Base-by-base conservation (phyloP, 2,113 vertebrate species). In the Cynopterus brachyotis region DNA sequence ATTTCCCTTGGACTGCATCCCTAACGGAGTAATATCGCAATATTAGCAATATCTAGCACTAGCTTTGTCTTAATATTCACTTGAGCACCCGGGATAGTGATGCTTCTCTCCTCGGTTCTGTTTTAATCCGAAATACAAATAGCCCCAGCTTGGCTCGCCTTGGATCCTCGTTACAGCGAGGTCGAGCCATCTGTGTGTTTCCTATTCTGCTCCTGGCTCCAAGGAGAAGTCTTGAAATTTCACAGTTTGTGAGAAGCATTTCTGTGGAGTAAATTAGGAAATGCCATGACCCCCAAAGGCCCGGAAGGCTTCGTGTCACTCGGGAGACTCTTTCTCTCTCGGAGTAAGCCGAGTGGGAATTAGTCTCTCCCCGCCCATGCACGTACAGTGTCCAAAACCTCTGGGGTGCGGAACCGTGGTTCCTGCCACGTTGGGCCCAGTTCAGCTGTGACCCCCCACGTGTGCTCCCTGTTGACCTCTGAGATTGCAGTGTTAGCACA, bases 151-250 rank as follows among this genome's bases (percentile, higher is more conserved):
- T 98, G 98, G 42, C 91, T 98, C 96, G 93, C 82, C 81, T 98
- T 96, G 3, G 96, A 96, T 96, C 94, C 93, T 79, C 96, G 95
- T 97, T 97, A 95, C 89, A 47, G 26, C 86, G 79, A 91, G 60
- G 86, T 97, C 98, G 91, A 97, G 81, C 91, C 97, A 97, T 97
- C 97, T 98, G 97, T 97, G 95, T 92, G 84, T 95, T 90, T 89
- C 76, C 97, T 96, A 97, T 94, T 98, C 98, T 85, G 90, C 95
- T 97, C 97, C 96, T 92, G 97, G 96, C 59, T 96, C 76, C 89
- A 97, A 96, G 96, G 96, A 92, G 92, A 97, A 98, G 95, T 98
- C 96, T 73, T 97, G 96, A 98, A 98, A 98, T 98, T 97, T 97
- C 98, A 96, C 95, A 97, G 98, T 83, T 90, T 87, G 55, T 84